Conservation (phyloP, 2,797 vertebrate genomes). For the Ceyx erithaca region DNA sequence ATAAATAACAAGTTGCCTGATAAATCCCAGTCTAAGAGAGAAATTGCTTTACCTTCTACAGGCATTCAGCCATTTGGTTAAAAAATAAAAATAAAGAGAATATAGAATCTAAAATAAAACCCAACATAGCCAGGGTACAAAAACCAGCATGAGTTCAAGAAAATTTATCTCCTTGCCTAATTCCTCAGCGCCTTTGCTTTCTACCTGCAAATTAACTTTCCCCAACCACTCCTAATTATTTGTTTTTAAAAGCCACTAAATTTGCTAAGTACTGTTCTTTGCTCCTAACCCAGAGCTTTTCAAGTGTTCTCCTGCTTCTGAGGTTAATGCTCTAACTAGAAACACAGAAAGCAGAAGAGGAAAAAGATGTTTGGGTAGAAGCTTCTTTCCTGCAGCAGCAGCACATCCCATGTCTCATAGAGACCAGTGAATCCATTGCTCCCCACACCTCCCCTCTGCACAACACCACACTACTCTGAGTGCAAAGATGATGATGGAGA, state of each 20-base stretch:
- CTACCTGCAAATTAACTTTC: background rate
- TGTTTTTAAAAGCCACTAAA: background rate
- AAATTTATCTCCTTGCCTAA: background rate
- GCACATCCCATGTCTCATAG: background rate
- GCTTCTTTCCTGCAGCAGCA: background rate
- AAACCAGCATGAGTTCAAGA: background rate
- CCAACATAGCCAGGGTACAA: background rate
- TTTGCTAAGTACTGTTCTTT: background rate
- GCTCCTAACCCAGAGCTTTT: background rate
- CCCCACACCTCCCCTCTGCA: background rate
- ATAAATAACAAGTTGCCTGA: background rate
- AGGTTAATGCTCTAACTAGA: background rate
- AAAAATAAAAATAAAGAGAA: background rate
- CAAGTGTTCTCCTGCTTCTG: background rate
- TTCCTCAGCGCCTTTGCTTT: background rate
- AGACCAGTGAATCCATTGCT: background rate
- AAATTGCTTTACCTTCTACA: background rate
- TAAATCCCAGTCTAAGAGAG: background rate
- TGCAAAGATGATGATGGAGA: background rate
- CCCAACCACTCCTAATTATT: background rate
- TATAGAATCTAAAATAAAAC: background rate
- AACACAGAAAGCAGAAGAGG: background rate
- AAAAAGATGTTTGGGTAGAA: background rate
- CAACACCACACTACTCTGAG: fast-evolving
- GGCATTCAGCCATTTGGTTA: background rate